These are phyloP conservation scores for Drosophila saltans DNA, from an alignment of 1,140 invertebrate species.

Conservation along the genomic window DNA sequence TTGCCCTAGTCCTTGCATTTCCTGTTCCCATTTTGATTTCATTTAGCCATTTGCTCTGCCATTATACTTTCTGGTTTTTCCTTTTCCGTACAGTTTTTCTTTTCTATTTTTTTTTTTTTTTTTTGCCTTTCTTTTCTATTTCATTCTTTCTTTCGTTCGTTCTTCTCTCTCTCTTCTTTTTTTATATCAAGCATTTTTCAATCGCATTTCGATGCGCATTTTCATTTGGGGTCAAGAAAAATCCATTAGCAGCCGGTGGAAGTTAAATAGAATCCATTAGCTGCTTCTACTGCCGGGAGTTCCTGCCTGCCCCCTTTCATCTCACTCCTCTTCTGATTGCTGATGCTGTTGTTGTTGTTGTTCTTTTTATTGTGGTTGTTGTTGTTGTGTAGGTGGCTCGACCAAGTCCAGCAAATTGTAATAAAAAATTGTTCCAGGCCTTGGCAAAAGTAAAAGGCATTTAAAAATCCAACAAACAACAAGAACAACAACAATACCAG, in stretches of 20 bases:
- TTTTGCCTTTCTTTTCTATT: constrained; percentile 43
- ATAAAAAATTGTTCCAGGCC: constrained; percentile 66
- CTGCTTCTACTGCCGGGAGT: constrained; percentile 50
- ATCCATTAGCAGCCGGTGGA: constrained; percentile 82
- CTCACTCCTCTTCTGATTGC: neutral
- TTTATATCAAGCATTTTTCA: constrained; percentile 79
- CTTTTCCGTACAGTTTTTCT: constrained; percentile 23
- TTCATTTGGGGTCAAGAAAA: constrained; percentile 83
- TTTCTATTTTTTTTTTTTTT: constrained; percentile 37
- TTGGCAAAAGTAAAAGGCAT: constrained; percentile 54
- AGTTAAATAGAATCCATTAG: constrained; percentile 83
- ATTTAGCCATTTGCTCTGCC: constrained; percentile 63
- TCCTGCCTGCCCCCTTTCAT: constrained; percentile 33
- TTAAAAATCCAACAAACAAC: constrained; percentile 7
- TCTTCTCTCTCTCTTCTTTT: constrained; percentile 36
- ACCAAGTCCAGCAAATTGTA: constrained; percentile 58
- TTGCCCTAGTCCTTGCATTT: constrained; percentile 51
- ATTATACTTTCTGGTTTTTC: constrained; percentile 41
- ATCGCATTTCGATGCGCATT: constrained; percentile 82
- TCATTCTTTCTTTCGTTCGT: constrained; percentile 38
- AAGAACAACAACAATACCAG: neutral
- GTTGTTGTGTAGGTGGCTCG: constrained; percentile 20
- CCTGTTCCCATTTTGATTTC: constrained; percentile 71
- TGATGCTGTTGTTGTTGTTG: constrained; percentile 31
- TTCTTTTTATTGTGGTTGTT: constrained; percentile 33